Conservation (phyloP, 2,113 vertebrate species). For the Siphamia tubifer region DNA sequence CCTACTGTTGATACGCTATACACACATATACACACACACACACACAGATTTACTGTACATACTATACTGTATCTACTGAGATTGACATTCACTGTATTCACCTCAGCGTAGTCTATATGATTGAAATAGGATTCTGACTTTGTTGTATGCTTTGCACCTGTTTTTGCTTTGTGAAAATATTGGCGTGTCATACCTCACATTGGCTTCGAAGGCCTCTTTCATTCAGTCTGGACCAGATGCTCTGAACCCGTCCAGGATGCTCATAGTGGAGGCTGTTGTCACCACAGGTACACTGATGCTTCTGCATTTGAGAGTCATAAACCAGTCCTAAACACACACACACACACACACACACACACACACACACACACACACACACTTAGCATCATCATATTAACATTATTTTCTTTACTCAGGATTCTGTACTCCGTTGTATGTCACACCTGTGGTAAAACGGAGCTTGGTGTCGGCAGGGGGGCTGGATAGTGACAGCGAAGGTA, state of each 20-base stretch:
- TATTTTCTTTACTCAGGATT: neutral
- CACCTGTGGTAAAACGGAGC: constrained; percentile 89
- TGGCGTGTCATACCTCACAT: constrained; percentile 83
- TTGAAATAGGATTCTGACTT: too few species aligned
- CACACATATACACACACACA: constrained; percentile 16
- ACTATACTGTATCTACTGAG: neutral
- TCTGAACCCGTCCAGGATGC: constrained; percentile 88
- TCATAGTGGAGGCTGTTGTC: constrained; percentile 90
- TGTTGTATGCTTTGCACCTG: too few species aligned
- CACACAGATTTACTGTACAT: neutral
- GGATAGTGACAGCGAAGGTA: constrained; percentile 70
- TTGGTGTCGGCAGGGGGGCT: constrained; percentile 79
- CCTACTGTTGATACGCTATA: constrained; percentile 85
- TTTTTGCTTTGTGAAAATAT: neutral
- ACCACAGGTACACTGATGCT: constrained; percentile 90
- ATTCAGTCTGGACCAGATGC: constrained; percentile 91
- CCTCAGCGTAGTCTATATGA: neutral
- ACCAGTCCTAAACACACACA: constrained; percentile 83
- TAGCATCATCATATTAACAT: neutral
- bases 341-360: neutral
- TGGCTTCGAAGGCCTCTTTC: constrained; percentile 86
- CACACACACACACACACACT: neutral
- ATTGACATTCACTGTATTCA: too few species aligned
- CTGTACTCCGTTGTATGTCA: neutral
- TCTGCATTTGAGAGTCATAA: constrained; percentile 92